Conservation (phyloP, 2,888 invertebrate genomes). For the Microctonus brassicae region DNA sequence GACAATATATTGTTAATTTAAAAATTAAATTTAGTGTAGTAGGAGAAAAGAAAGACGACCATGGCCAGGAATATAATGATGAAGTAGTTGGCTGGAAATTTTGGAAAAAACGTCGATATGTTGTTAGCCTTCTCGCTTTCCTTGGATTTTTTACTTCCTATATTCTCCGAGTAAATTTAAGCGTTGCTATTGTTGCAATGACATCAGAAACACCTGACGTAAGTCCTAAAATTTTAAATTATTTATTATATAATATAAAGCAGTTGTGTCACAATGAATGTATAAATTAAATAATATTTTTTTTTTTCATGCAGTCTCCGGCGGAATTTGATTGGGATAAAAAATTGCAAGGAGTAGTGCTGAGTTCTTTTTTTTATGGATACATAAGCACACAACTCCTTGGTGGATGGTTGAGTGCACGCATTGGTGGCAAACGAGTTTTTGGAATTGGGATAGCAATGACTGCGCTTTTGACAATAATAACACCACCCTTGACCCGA, state of each 20-base stretch:
- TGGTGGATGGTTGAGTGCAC: conserved; percentile 87
- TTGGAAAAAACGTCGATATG: conserved; percentile 81
- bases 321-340: conserved; percentile 85
- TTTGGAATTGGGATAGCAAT: conserved; percentile 84
- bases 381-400: conserved; percentile 87
- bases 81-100: conserved; percentile 75
- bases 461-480: conserved; percentile 83
- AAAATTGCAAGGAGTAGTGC: conserved; percentile 81
- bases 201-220: conserved; percentile 75
- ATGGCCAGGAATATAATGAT: conserved; percentile 47
- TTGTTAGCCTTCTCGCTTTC: conserved; percentile 84
- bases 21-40: conserved; percentile 34
- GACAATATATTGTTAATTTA: background rate
- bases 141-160: conserved; percentile 89
- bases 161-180: conserved; percentile 87
- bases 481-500: conserved; percentile 84
- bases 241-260: too few relatives aligned
- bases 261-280: background rate
- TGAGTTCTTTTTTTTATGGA: conserved; percentile 92
- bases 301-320: background rate
- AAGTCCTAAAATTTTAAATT: background rate
- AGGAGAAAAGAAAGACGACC: conserved; percentile 37
- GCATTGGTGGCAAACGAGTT: conserved; percentile 87
- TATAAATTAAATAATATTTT: background rate
- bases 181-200: conserved; percentile 95